These are phyloP conservation scores for Embidobia sp. DNA, from an alignment of 2,888 invertebrate species.

Conservation along the genomic window DNA sequence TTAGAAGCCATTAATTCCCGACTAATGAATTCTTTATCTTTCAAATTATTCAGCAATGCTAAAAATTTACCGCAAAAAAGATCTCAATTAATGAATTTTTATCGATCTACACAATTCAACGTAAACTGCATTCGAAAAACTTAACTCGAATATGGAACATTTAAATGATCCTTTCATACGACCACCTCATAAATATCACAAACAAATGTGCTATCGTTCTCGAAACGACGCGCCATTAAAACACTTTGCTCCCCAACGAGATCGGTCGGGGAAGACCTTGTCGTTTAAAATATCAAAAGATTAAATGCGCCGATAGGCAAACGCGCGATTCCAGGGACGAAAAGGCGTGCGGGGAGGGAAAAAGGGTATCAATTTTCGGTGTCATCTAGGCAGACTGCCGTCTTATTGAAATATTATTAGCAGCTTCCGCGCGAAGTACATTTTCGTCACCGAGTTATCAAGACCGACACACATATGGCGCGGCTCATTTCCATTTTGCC, in stretches of 20 bases:
- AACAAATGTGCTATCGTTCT: too few relatives aligned
- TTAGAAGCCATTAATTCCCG: too few relatives aligned
- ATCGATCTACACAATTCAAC: too few relatives aligned
- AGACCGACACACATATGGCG: conserved; percentile 59
- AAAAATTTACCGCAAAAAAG: too few relatives aligned
- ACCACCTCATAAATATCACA: too few relatives aligned
- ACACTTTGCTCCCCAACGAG: conserved; percentile 4
- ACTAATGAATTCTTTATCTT: too few relatives aligned
- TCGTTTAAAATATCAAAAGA: conserved; percentile 10
- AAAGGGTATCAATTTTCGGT: conserved; percentile 46
- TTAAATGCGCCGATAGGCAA: conserved; percentile 17
- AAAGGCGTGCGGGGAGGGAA: conserved; percentile 1
- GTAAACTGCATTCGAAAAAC: too few relatives aligned
- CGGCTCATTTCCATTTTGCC: conserved; percentile 65
- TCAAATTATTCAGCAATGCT: too few relatives aligned
- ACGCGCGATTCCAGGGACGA: conserved; percentile 15
- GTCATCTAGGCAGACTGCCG: conserved; percentile 39
- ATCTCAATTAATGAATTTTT: too few relatives aligned
- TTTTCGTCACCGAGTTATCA: conserved; percentile 66
- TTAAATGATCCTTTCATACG: too few relatives aligned
- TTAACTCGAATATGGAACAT: too few relatives aligned
- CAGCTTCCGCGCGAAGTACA: conserved; percentile 56
- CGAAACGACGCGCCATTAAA: background rate
- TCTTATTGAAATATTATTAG: conserved; percentile 64
- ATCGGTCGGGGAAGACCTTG: too few relatives aligned